Evolutionary conservation across 2,113 vertebrate genomes (phyloP), one percentile per base, ranked within the genome.

Genomic region (Mesocricetus auratus): DNA sequence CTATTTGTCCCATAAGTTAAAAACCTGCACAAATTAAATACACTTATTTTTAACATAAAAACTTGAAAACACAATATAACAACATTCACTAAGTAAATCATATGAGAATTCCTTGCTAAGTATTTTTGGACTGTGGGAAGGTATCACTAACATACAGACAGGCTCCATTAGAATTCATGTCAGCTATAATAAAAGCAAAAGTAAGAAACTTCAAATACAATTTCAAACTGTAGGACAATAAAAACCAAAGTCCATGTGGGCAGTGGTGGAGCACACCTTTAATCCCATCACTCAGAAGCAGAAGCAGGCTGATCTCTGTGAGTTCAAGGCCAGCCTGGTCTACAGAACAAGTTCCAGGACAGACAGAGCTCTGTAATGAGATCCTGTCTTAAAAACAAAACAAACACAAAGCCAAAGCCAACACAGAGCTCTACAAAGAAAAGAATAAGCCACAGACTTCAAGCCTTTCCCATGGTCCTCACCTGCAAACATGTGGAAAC

Each of bases 61-160:
- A 86, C 94, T 93, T 96, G 73, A 88, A 96, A 89, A 83, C 74
- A 90, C 88, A 95, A 89, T n/a, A 83, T 89, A 91, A 94, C 64
- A 90, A 47, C 45, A 21, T 86, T 95, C 56, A 79, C 69, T 94
- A 96, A 92, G 22, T 64, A 26, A 89, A 73, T 68, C 77, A 93
- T 75, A 71, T 90, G 31, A 82, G 87, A 56, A 90, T 42, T 78
- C 36, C 36, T 81, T 93, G 36, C 60, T 96, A 87, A 85, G 90
- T 90, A 93, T 68, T 86, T 92, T 42, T 94, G 42, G 93, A 69
- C 86, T 78, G 56, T 21, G 92, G 62, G 31, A 90, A 92, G 96
- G 91, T 60, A 94, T 36, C 16, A 64, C n/a, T n/a, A 89, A 91
- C 66, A 96, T 74, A 93, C 47, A 93, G 47, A 77, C 50, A 97